phyloP scores from a whole-genome alignment of 92 coral and sea anemone genomes.

The Paramuricea clavata region DNA sequence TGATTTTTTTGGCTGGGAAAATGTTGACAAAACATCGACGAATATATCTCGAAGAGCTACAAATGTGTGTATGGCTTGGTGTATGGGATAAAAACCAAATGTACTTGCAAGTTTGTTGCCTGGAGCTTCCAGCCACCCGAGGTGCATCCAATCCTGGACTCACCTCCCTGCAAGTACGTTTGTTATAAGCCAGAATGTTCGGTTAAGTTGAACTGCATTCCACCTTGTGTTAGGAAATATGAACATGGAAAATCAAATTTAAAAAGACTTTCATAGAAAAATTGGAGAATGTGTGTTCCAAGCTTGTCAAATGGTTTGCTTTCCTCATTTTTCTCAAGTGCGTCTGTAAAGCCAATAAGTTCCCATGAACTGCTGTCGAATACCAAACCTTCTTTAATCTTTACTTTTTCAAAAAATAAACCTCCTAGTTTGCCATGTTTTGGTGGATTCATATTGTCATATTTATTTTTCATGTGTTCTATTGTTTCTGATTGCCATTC shows the following conservation, averaged over 20 bases:
- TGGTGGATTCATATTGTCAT: conserved; percentile 33
- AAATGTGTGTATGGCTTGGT: too few relatives aligned
- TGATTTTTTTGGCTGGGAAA: too few relatives aligned
- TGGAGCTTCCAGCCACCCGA: too few relatives aligned
- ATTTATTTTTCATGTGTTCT: conserved; percentile 40
- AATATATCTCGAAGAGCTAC: too few relatives aligned
- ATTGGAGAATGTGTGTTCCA: conserved; percentile 37
- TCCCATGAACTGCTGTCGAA: conserved; percentile 59
- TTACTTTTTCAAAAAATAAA: conserved; percentile 45
- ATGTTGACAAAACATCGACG: too few relatives aligned
- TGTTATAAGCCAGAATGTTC: conserved; percentile 55
- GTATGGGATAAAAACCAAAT: too few relatives aligned
- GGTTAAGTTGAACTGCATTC: conserved; percentile 47
- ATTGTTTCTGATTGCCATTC: conserved; percentile 47
- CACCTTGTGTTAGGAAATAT: conserved; percentile 49
- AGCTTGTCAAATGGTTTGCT: neutral
- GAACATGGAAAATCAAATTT: conserved; percentile 51
- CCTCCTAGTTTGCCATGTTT: conserved; percentile 53
- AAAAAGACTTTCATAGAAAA: conserved; percentile 48
- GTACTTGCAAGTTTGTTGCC: too few relatives aligned
- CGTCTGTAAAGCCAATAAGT: conserved; percentile 47
- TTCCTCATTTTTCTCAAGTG: neutral
- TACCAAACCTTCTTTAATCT: conserved; percentile 50
- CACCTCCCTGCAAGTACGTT: too few relatives aligned
- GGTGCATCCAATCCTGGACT: too few relatives aligned